A percentile compares a stretch with the other conserved stretches of the same genome.
phyloP scores from a whole-genome alignment of 2,888 invertebrate genomes.

The Automeris io region DNA sequence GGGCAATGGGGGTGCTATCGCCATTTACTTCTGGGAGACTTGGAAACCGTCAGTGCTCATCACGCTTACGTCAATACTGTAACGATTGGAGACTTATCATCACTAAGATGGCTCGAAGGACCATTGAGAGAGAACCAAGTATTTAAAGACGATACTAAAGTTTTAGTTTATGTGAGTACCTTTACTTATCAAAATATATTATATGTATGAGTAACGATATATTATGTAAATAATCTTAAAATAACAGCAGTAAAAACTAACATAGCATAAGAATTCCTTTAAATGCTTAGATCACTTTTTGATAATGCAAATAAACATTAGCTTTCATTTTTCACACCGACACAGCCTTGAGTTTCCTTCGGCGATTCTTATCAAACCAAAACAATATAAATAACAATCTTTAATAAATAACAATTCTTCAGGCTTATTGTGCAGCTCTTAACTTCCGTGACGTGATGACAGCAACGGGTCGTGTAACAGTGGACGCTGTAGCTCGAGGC shows the following conservation, averaged over 20 bases:
- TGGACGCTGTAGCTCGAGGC: conserved; percentile 85
- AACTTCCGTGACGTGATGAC: conserved; percentile 98
- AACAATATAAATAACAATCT: not conserved
- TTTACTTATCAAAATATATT: not conserved
- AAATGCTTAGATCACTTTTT: too few species aligned
- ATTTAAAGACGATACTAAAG: conserved; percentile 38
- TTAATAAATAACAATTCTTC: conserved; percentile 12
- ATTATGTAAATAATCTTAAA: too few species aligned
- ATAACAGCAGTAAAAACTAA: too few species aligned
- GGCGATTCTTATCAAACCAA: not conserved
- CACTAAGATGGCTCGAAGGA: conserved; percentile 84
- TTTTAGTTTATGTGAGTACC: conserved; percentile 54
- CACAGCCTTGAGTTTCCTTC: too few species aligned
- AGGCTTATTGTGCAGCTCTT: conserved; percentile 85
- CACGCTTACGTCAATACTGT: conserved; percentile 88
- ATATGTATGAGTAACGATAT: too few species aligned
- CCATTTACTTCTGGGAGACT: conserved; percentile 82
- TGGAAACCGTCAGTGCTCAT: conserved; percentile 59
- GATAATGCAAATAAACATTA: too few species aligned
- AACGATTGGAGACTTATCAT: conserved; percentile 90
- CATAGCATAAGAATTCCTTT: too few species aligned
- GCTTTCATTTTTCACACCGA: too few species aligned
- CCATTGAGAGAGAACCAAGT: conserved; percentile 48
- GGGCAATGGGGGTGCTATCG: conserved; percentile 88
- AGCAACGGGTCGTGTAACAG: conserved; percentile 91